Evolutionary conservation across 2,113 vertebrate species (phyloP).

Genomic region (Murina feae): DNA sequence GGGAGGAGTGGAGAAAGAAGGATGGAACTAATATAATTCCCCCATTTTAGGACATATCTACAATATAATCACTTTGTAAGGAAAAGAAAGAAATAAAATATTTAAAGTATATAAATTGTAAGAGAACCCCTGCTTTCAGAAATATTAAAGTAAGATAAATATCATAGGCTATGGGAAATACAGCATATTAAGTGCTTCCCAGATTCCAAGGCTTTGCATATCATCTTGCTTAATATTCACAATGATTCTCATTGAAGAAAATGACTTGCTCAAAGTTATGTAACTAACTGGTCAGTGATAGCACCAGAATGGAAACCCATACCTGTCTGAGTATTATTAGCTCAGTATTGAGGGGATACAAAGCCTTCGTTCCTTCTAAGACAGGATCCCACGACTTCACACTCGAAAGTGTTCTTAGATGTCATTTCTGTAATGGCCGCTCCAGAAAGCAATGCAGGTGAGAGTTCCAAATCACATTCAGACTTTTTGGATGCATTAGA

Average conservation of each 20-base stretch:
- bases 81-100: neutral
- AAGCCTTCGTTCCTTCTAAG: neutral
- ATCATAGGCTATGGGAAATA: neutral
- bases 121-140: neutral
- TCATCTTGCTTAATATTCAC: neutral
- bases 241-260: neutral
- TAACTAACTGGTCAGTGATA: neutral
- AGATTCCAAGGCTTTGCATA: neutral
- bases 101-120: neutral
- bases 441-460: conserved; percentile 38
- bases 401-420: conserved; percentile 40
- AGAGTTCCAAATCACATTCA: conserved; percentile 23
- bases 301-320: neutral
- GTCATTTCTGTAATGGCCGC: conserved; percentile 42
- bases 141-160: conserved; percentile 13
- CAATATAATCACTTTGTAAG: neutral
- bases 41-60: neutral
- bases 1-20: neutral
- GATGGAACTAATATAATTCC: neutral
- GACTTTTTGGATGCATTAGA: conserved; percentile 55
- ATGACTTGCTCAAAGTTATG: neutral
- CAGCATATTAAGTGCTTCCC: neutral
- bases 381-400: neutral
- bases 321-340: neutral
- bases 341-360: neutral